Evolutionary conservation across 2,797 vertebrate genomes (phyloP).

Genomic region (Silurus lanzhouensis): DNA sequence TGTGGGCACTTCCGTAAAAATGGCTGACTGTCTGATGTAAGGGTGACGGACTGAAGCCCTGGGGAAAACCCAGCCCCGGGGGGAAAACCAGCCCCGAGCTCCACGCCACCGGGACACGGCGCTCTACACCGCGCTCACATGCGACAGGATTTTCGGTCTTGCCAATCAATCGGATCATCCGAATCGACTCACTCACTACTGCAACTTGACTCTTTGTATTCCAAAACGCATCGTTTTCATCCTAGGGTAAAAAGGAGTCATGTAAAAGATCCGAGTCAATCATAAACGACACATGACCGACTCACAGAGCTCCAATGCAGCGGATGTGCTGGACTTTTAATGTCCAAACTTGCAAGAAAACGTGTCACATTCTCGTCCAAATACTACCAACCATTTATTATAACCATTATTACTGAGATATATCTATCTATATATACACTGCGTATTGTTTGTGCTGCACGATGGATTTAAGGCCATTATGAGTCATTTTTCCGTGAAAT

Average conservation of each 20-base stretch:
- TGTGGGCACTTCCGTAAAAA: not conserved
- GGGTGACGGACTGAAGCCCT: not conserved
- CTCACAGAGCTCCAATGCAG: not conserved
- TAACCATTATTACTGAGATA: no score
- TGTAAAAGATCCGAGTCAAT: not conserved
- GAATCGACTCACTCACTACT: not conserved
- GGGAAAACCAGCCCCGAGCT: not conserved
- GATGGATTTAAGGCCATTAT: not conserved
- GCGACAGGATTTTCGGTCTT: not conserved
- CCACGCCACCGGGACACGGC: not conserved
- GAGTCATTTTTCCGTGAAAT: not conserved
- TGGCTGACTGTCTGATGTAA: not conserved
- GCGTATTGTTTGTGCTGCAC: not conserved
- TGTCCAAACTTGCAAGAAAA: constrained; percentile 2
- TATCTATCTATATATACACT: no score
- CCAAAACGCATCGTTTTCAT: not conserved
- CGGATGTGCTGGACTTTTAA: constrained; percentile 41
- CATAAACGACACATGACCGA: not conserved
- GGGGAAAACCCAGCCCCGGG: not conserved
- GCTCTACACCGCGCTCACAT: not conserved
- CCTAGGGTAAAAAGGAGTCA: not conserved
- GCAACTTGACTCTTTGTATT: not conserved
- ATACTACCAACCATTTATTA: no score
- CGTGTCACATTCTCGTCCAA: no score
- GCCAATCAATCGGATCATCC: not conserved